Evolutionary conservation across 2,797 vertebrate species (phyloP).

Genomic region (Emys orbicularis): DNA sequence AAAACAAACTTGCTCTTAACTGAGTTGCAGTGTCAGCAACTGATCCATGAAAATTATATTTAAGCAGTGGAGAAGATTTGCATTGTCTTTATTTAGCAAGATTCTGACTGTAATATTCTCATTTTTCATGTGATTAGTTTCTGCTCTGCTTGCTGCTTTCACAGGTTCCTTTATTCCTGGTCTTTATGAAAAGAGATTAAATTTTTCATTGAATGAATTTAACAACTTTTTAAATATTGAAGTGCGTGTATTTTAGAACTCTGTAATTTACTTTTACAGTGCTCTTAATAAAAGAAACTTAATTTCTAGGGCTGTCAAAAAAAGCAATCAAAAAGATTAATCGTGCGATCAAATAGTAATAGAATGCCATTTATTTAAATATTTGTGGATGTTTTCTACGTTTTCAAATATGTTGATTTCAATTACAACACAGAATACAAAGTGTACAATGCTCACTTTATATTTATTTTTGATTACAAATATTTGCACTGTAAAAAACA

Average conservation of each 20-base stretch:
- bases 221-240: neutral
- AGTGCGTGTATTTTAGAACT: neutral
- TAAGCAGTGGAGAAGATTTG: neutral
- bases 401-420: too few relatives aligned
- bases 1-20: neutral
- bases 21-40: neutral
- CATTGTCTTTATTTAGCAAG: neutral
- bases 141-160: neutral
- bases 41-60: neutral
- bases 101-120: neutral
- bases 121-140: neutral
- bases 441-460: too few relatives aligned
- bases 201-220: neutral
- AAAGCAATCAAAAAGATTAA: too few relatives aligned
- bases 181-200: neutral
- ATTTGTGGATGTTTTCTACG: too few relatives aligned
- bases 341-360: too few relatives aligned
- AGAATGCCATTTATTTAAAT: too few relatives aligned
- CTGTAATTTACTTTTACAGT: neutral
- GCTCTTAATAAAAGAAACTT: neutral
- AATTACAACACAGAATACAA: too few relatives aligned
- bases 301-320: neutral
- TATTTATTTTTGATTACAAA: too few relatives aligned
- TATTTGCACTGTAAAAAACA: too few relatives aligned
- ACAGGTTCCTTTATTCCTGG: neutral